phyloP scores from a whole-genome alignment of 1,140 invertebrate genomes.

The Harpegnathos saltator region DNA sequence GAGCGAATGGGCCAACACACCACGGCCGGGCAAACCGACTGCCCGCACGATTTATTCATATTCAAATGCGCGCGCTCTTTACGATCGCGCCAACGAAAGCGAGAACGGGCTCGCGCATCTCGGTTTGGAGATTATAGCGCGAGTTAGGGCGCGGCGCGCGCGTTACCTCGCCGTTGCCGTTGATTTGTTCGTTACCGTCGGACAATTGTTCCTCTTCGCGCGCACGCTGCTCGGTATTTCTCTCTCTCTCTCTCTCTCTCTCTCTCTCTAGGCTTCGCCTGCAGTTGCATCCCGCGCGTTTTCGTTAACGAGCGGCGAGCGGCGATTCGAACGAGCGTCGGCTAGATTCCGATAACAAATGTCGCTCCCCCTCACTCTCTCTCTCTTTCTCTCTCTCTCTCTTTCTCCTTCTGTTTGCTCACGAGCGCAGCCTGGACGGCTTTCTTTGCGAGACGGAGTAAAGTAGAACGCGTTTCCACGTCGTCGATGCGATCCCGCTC shows the following conservation, averaged over 20 bases:
- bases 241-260: neutral
- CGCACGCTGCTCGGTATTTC: neutral
- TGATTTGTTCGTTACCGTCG: constrained; percentile 21
- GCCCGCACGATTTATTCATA: constrained; percentile 83
- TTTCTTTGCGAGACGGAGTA: neutral
- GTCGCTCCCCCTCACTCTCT: too few relatives aligned
- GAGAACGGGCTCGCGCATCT: constrained; percentile 64
- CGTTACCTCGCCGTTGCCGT: constrained; percentile 34
- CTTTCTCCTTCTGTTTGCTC: too few relatives aligned
- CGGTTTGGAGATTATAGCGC: constrained; percentile 20
- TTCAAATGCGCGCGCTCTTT: constrained; percentile 84
- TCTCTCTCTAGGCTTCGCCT: too few relatives aligned
- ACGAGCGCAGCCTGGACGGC: too few relatives aligned
- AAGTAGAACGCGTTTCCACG: neutral
- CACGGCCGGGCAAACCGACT: constrained; percentile 27
- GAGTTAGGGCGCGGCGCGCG: constrained; percentile 6
- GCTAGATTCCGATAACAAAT: neutral
- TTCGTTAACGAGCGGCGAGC: constrained; percentile 33
- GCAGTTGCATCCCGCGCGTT: neutral
- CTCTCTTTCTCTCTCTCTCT: too few relatives aligned
- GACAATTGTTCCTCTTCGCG: constrained; percentile 18
- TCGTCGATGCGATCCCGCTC: neutral
- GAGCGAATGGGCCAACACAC: constrained; percentile 53
- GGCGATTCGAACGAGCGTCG: neutral
- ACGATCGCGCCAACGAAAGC: constrained; percentile 78